phyloP scores from a whole-genome alignment of 2,888 invertebrate species.

The Drosophila imparisetae region DNA sequence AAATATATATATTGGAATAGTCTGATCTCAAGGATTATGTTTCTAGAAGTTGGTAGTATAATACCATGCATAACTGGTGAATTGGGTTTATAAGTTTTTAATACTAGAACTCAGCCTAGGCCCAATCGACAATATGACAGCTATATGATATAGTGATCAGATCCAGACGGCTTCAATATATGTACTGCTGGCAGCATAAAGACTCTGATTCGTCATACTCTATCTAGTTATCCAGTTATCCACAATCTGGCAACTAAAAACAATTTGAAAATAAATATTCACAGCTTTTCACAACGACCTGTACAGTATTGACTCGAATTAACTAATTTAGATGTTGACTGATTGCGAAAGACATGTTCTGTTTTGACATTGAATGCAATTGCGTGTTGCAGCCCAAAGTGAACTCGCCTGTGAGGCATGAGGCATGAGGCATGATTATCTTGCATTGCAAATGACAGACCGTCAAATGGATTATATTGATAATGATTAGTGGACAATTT shows the following conservation, averaged over 20 bases:
- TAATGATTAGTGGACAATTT: slow-evolving; percentile 10
- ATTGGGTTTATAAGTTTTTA: background rate
- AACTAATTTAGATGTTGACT: slow-evolving; percentile 27
- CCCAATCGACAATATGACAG: background rate
- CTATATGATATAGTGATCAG: background rate
- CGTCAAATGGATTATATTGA: slow-evolving; percentile 1
- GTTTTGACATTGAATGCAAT: slow-evolving; percentile 20
- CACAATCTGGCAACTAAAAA: background rate
- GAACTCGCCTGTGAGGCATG: no score
- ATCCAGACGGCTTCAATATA: background rate
- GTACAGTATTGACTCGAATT: background rate
- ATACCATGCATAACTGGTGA: background rate
- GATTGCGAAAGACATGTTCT: slow-evolving; percentile 32
- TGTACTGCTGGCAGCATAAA: background rate
- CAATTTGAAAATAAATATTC: background rate
- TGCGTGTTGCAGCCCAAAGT: slow-evolving; percentile 26
- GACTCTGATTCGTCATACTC: background rate
- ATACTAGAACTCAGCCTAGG: background rate
- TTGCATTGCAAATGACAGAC: background rate
- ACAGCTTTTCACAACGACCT: background rate
- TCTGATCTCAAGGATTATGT: background rate
- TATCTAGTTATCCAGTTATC: background rate
- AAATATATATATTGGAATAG: background rate
- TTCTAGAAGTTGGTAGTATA: background rate
- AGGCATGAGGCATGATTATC: no score